These are phyloP conservation scores for Contarinia nasturtii DNA, from an alignment of 1,140 invertebrate genomes.

Conservation along the genomic window DNA sequence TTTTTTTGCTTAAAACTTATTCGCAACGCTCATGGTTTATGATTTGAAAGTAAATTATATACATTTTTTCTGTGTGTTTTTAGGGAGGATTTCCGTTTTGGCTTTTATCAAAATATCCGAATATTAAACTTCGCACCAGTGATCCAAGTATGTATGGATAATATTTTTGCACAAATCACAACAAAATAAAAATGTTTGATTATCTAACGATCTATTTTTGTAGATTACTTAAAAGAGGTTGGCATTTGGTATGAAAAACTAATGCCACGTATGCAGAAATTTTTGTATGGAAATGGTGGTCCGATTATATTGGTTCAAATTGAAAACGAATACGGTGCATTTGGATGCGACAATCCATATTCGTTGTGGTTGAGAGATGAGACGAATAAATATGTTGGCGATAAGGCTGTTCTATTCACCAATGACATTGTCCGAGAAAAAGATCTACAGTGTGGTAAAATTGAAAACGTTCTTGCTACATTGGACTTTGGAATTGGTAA, in stretches of 20 bases:
- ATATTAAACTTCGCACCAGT: constrained; percentile 40
- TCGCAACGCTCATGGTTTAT: background rate
- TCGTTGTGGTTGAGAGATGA: constrained; percentile 33
- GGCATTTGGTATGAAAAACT: constrained; percentile 34
- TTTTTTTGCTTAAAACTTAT: background rate
- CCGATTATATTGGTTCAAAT: constrained; percentile 62
- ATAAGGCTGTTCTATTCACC: constrained; percentile 46
- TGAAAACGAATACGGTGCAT: constrained; percentile 70
- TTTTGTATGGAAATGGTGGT: constrained; percentile 49
- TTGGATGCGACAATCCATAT: constrained; percentile 44
- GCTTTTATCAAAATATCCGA: constrained; percentile 45
- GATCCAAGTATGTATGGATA: constrained; percentile 28
- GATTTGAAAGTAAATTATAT: background rate
- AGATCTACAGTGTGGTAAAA: constrained; percentile 34
- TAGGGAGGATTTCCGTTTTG: constrained; percentile 66
- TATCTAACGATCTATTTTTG: background rate
- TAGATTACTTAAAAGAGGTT: constrained; percentile 34
- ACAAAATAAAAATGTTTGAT: constrained; percentile 1
- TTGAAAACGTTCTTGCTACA: constrained; percentile 41
- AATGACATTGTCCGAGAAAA: constrained; percentile 34
- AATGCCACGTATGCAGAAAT: constrained; percentile 31
- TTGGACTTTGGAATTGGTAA: constrained; percentile 42
- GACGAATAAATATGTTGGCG: constrained; percentile 29
- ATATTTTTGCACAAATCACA: background rate
- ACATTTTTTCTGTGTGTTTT: constrained; percentile 8